Evolutionary conservation across 1,140 invertebrate species (phyloP).

Genomic region (Parapsyche elsis): DNA sequence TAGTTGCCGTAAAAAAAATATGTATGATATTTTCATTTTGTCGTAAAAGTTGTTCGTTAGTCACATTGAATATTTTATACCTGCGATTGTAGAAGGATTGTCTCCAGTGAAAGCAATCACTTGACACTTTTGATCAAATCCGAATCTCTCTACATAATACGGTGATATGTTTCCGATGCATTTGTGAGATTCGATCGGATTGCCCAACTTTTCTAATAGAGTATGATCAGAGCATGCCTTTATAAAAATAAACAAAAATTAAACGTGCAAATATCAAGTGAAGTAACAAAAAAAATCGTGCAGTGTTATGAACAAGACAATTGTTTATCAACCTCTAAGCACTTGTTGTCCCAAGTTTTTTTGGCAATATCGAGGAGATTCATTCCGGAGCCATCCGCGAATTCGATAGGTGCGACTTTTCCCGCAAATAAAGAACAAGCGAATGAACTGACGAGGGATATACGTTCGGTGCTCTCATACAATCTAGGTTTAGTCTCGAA

Average conservation of each 20-base stretch:
- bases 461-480: slow-evolving; percentile 87
- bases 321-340: slow-evolving; percentile 75
- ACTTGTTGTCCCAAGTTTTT: slow-evolving; percentile 81
- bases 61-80: slow-evolving; percentile 61
- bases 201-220: slow-evolving; percentile 77
- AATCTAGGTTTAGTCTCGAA: slow-evolving; percentile 76
- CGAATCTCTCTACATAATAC: slow-evolving; percentile 88
- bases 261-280: background rate
- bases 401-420: slow-evolving; percentile 89
- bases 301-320: background rate
- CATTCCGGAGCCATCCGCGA: slow-evolving; percentile 95
- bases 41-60: too few relatives aligned
- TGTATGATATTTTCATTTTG: too few relatives aligned
- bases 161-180: slow-evolving; percentile 78
- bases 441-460: slow-evolving; percentile 95
- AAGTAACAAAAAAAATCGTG: slow-evolving; percentile 8
- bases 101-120: slow-evolving; percentile 94
- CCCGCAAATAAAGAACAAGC: slow-evolving; percentile 90
- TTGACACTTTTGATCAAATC: slow-evolving; percentile 82
- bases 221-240: slow-evolving; percentile 76
- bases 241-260: slow-evolving; percentile 21
- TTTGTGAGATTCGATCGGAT: slow-evolving; percentile 75
- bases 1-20: too few relatives aligned
- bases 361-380: slow-evolving; percentile 89
- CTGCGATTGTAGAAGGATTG: slow-evolving; percentile 87